These are phyloP conservation scores for Hydrophis major DNA, from an alignment of 2,797 vertebrate species.

Conservation along the genomic window DNA sequence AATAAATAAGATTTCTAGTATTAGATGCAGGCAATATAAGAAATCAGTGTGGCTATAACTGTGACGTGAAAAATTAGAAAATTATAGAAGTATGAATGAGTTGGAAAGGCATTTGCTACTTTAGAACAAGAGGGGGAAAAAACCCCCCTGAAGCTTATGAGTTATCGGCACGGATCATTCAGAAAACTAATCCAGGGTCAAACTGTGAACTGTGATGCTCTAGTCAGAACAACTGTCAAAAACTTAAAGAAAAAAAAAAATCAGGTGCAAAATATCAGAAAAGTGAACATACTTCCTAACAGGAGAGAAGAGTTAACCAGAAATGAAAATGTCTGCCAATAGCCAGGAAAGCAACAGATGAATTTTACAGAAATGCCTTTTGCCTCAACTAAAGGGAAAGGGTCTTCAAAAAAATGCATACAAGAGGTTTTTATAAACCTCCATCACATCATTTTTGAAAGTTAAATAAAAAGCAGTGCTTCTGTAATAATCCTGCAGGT, in stretches of 20 bases:
- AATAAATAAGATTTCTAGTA: neutral
- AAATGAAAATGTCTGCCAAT: neutral
- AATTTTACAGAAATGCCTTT: slow-evolving; percentile 5
- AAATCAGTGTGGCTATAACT: neutral
- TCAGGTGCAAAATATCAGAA: neutral
- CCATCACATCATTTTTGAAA: neutral
- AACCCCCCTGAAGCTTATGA: neutral
- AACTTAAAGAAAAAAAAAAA: neutral
- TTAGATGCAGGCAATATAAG: neutral
- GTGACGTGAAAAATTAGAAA: slow-evolving; percentile 1
- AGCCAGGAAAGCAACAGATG: neutral
- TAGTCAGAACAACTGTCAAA: slow-evolving; percentile 4
- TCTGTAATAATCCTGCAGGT: slow-evolving; percentile 23
- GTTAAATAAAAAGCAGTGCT: neutral
- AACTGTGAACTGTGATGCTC: slow-evolving; percentile 13
- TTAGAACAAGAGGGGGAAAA: neutral
- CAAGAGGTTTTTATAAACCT: slow-evolving; percentile 1
- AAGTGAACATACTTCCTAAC: neutral
- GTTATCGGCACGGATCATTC: neutral
- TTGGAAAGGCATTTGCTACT: slow-evolving; percentile 6
- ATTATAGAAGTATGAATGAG: slow-evolving; percentile 1
- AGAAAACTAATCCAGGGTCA: neutral
- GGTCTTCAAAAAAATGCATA: slow-evolving; percentile 13
- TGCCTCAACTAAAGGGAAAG: neutral
- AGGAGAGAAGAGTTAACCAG: neutral